phyloP scores from a whole-genome alignment of 2,797 vertebrate species.

The Hapalemur alaotrensis region DNA sequence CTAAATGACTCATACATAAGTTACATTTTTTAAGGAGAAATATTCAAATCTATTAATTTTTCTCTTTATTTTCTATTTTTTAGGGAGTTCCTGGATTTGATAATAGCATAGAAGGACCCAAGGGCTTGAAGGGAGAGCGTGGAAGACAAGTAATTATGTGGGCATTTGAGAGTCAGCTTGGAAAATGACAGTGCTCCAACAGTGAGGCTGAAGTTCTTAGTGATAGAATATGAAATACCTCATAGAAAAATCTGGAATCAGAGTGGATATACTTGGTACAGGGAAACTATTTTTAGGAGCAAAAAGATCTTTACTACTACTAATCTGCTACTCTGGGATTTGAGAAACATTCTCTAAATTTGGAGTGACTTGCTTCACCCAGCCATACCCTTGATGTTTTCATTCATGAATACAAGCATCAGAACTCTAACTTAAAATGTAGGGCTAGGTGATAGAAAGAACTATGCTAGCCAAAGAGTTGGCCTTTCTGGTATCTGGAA shows the following conservation, averaged over 20 bases:
- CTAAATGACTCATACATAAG: neutral
- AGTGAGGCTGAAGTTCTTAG: neutral
- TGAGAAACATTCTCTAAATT: neutral
- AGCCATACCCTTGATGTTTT: neutral
- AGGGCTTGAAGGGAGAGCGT: constrained; percentile 70
- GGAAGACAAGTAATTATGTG: constrained; percentile 73
- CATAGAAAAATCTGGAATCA: neutral
- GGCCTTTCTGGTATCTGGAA: neutral
- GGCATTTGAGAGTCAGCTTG: neutral
- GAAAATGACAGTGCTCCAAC: neutral
- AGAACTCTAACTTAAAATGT: neutral
- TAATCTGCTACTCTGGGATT: neutral
- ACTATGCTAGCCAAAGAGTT: neutral
- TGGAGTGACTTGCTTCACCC: neutral
- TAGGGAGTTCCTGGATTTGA: constrained; percentile 75
- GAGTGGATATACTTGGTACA: neutral
- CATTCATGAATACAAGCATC: neutral
- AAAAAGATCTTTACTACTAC: neutral
- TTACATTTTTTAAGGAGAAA: neutral
- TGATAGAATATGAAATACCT: neutral
- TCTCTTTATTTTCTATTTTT: neutral
- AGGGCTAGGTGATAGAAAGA: neutral
- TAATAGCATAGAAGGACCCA: constrained; percentile 64
- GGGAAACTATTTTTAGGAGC: neutral
- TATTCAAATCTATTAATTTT: neutral